Evolutionary conservation across 2,113 vertebrate species (phyloP).

Genomic region (Pipra filicauda): DNA sequence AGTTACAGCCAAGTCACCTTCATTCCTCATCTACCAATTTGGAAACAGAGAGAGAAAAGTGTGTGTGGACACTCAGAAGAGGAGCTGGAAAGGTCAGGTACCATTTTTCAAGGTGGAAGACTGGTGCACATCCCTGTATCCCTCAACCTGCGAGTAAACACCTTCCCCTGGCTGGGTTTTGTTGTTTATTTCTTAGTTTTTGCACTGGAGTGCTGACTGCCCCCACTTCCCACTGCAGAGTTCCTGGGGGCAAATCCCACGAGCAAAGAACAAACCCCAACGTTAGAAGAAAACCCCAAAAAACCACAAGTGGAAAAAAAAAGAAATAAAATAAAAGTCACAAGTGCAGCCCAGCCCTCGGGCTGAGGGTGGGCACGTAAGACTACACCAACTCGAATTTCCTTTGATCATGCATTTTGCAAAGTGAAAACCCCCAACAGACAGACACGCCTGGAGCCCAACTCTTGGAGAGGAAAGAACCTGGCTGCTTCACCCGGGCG

Average conservation of each 20-base stretch:
- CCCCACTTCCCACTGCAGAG: background rate
- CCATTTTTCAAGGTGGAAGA: constrained; percentile 58
- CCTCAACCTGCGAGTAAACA: background rate
- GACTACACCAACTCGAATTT: constrained; percentile 37
- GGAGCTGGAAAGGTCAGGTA: constrained; percentile 27
- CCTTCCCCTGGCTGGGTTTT: constrained; percentile 20
- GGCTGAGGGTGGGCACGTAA: background rate
- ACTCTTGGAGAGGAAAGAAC: constrained; percentile 22
- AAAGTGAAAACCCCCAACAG: background rate
- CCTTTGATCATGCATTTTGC: constrained; percentile 41
- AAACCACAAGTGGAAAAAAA: background rate
- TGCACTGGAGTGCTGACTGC: background rate
- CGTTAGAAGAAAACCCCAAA: background rate
- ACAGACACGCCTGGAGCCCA: background rate
- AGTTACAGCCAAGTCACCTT: background rate
- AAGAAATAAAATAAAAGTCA: background rate
- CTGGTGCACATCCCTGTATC: constrained; percentile 45
- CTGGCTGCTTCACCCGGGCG: constrained; percentile 28
- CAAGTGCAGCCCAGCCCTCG: background rate
- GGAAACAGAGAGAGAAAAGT: background rate
- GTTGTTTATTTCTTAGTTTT: background rate
- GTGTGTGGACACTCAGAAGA: background rate
- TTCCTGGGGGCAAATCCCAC: background rate
- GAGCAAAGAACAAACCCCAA: constrained; percentile 44
- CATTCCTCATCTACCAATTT: background rate